Conservation (phyloP, 2,113 vertebrate species). For the Silurus asotus region DNA sequence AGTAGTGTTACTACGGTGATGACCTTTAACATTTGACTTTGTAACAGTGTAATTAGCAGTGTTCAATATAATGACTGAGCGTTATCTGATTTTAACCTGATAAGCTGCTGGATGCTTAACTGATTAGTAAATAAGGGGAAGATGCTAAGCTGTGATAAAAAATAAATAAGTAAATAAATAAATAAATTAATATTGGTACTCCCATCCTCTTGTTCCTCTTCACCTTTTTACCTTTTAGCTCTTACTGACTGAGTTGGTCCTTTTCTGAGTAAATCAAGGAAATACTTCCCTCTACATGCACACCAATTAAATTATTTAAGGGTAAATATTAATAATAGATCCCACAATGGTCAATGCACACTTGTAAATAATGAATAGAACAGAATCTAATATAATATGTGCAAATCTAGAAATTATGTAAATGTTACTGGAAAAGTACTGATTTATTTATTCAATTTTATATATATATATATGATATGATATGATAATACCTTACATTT, state of each 20-base stretch:
- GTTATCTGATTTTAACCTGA: slow-evolving; percentile 1
- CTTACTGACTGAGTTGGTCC: too few species aligned
- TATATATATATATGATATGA: too few species aligned
- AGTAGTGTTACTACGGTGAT: background rate
- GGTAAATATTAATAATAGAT: too few species aligned
- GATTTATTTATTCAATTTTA: too few species aligned
- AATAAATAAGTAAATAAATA: background rate
- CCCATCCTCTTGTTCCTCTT: background rate
- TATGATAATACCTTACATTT: background rate
- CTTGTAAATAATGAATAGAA: background rate
- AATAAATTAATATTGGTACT: background rate
- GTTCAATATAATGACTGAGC: slow-evolving; percentile 13
- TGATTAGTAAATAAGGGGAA: background rate
- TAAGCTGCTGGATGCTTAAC: background rate
- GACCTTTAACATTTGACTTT: background rate
- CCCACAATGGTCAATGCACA: background rate
- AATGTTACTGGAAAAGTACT: too few species aligned
- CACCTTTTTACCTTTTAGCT: background rate
- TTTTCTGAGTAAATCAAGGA: slow-evolving; percentile 1
- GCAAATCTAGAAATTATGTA: too few species aligned
- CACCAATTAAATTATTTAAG: background rate
- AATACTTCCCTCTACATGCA: background rate
- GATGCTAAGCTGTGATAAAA: slow-evolving; percentile 3
- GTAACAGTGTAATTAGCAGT: background rate
- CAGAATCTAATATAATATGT: background rate